Base-by-base conservation (phyloP, 2,113 vertebrate species). In the Chelonoidis abingdonii region DNA sequence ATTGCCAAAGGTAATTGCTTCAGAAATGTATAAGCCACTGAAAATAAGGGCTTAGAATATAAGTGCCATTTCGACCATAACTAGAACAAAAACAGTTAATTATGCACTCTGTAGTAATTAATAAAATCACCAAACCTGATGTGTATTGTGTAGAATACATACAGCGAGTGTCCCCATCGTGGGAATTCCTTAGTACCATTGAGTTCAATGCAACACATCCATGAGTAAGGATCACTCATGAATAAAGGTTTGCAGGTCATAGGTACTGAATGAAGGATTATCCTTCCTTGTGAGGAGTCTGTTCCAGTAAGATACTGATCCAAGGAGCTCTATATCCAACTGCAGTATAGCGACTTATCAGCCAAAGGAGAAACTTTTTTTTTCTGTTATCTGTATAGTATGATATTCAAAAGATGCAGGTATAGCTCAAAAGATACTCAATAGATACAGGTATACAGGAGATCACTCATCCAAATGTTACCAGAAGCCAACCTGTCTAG, bases 41-140 rank as follows among this genome's bases (percentile, higher is more conserved):
- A 91, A 93, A 94, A 97, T 93, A 95, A 87, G 10, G 75, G 87
- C 83, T 89, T 94, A 93, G 62, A 2, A 7, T 8, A 4, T 89
- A 94, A 86, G 21, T 25, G 88, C 27, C 12, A 2, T 16, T 59
- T 10, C 3, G 81, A 56, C 4, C 17, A 69, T 80, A 47, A 27
- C 69, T 84, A 49, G 82, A 62, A 89, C 50, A 94, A 75, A 78
- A 14, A 82, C 87, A 44, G 49, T 11, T 88, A 57, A 62, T 47
- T 22, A 53, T 65, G 29, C 0, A 0, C 11, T 90, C 52, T 91
- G 81, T 83, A 84, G 25, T 81, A 62, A 88, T 90, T 44, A 89
- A 65, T 93, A 80, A 89, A 96, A 83, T 59, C 54, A 80, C 56
- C 53, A 52, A 19, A 38, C 69, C 52, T 92, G 57, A 57, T 27